phyloP scores from a whole-genome alignment of 1,140 invertebrate genomes.

The Meteorus sp. region DNA sequence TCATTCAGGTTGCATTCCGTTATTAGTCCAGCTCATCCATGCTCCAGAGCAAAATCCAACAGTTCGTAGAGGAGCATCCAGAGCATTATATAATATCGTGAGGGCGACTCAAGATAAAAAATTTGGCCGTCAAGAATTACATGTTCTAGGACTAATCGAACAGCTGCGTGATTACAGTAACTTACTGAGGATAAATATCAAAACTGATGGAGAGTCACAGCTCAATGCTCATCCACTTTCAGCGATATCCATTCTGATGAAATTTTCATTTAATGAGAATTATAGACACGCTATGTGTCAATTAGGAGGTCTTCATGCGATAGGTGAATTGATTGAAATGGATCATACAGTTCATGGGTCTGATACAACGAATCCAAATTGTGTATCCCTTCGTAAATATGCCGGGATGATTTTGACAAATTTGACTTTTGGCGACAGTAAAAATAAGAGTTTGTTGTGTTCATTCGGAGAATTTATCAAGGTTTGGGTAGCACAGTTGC shows the following conservation, averaged over 20 bases:
- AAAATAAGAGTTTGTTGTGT: constrained; percentile 92
- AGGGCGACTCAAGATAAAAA: constrained; percentile 90
- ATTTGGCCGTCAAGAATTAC: constrained; percentile 79
- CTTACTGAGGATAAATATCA: constrained; percentile 42
- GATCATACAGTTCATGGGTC: constrained; percentile 84
- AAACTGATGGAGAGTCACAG: constrained; percentile 52
- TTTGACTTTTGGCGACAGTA: constrained; percentile 92
- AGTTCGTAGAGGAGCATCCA: constrained; percentile 76
- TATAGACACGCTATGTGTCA: constrained; percentile 93
- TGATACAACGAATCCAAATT: constrained; percentile 75
- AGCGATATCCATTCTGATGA: constrained; percentile 90
- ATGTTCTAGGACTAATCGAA: constrained; percentile 83
- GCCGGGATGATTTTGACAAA: constrained; percentile 97
- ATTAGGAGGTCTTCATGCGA: constrained; percentile 86
- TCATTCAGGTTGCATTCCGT: constrained; percentile 72
- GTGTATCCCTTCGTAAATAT: constrained; percentile 86
- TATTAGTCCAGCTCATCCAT: constrained; percentile 91
- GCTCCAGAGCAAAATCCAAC: constrained; percentile 68
- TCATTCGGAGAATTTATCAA: constrained; percentile 89
- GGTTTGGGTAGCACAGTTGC: constrained; percentile 84
- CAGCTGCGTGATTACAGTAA: constrained; percentile 78
- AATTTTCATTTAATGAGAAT: constrained; percentile 94
- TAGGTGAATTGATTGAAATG: constrained; percentile 86
- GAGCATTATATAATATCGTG: constrained; percentile 90
- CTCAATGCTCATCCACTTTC: constrained; percentile 80